Evolutionary conservation across 2,797 vertebrate genomes (phyloP), one percentile per base, ranked within the genome.

Genomic region (Pseudochromis fuscus): DNA sequence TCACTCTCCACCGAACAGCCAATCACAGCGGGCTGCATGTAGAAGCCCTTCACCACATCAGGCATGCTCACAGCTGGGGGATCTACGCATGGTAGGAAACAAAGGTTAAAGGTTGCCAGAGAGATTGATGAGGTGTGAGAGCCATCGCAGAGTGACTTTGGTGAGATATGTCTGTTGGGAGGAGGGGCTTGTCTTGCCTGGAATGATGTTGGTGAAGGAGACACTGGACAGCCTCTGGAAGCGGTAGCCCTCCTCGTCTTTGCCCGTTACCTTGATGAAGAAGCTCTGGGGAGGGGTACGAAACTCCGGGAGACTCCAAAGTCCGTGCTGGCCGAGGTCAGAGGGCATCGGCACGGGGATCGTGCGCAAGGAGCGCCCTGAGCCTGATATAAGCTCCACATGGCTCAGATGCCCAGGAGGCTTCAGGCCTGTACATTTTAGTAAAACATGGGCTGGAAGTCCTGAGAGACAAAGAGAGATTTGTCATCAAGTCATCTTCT

Each of bases 191-290:
- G 70, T 67, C 93, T 92, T 83, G 95, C 97, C 94, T 9, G 97
- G 96, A 77, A 95, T 82, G 24, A 96, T 90, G 27, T 95, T 96
- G 61, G 92, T 96, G 92, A 97, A 99, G 49, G 96, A 95, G 77
- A 98, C 95, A 19, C 94, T 96, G 0, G 97, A 99, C 78, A 98
- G 92, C 35, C 96, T 96, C 78, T 98, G 96, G 87, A 99, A 93
- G 46, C 87, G 87, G 79, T 96, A 94, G 5, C 96, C 96, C 12
- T 94, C 93, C 2, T 85, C 81, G 0, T 98, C 97, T 77, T 94
- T 90, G 2, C 97, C 97, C 3, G 91, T 96, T 72, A 95, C 94
- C 87, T 95, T 96, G 85, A 99, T 93, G 77, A 96, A 96, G 88
- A 98, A 98, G 75, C 95, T 96, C 38, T 96, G 95, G 0, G 81